Evolutionary conservation across 35 echinoderm and acorn worm species (phyloP), one percentile per base, ranked within the genome.

Genomic region (Amphiura filiformis): DNA sequence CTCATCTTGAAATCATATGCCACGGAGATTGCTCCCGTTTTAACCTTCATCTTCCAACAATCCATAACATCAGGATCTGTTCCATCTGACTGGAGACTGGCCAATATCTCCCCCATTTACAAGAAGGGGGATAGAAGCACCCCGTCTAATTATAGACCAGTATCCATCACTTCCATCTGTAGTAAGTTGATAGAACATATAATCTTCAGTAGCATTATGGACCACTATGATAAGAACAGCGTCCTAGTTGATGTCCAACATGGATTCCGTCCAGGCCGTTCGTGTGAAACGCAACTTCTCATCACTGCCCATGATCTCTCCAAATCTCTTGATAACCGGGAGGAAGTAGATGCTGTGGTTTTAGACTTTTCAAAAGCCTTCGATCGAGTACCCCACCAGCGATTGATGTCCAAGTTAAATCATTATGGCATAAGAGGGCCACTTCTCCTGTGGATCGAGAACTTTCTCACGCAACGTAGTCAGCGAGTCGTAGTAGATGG

Each of bases 101-200:
- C 78, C 31, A 80, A 80, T n/a, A 80, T 80, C 17, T 34, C 78
- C 2, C 78, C 78, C 15, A 80, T 80, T 32, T 80, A 35, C 38
- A 80, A 80, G 78, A 80, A 80, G 35, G 78, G 78, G 3, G 34
- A 80, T 36, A 2, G 78, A 39, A 34, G 78, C 35, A 39, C 35
- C 3, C 78, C 78, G n/a, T 80, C 78, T 23, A 80, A 80, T 36
- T 94, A 90, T 34, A 64, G 81, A 30, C 87, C 78, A 20, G 87
- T 90, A 14, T 85, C 77, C 22, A 36, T 94, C 0, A 94, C 92
- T 30, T 90, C 87, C 1, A 82, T 85, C n/a, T 39, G 35, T 22
- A 65, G 91, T 56, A 93, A 93, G 35, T 17, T 89, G 30, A 32
- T 93, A 1, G 80, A 93, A 79, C 80, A 93, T 31, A 89, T 89